Evolutionary conservation across 2,888 invertebrate genomes (phyloP), one percentile per base, ranked within the genome.

Genomic region (Platynereis dumerilii): DNA sequence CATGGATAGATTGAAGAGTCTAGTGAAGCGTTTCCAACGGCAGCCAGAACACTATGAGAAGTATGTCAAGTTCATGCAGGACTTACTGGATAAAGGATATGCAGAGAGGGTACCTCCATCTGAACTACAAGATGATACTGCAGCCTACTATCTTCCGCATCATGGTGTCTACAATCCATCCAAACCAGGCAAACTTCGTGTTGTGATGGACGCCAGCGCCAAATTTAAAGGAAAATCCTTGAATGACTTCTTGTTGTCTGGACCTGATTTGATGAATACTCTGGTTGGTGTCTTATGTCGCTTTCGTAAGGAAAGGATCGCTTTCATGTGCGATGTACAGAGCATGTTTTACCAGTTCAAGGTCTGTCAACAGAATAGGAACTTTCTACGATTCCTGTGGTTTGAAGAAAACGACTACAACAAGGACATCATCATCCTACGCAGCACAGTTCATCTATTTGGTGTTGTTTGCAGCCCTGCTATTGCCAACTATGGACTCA

Each of bases 241-340:
- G 15, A 67, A 71, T 54, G 64, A 67, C 42, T 15, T 69, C 24
- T 45, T 71, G 1, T 45, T 67, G 1, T 44, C 44, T 24, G 67
- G 69, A 3, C 68, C 67, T 12, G 67, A 69, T 26, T 12, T 69
- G 42, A 69, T 58, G 1, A 69, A 69, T 39, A 42, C 42, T 1
- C 53, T 71, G 2, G 26, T 62, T 10, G 63, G 68, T 24, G 65
- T 67, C 2, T 44, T 69, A 15, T 45, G 53, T 26, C 45, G 66
- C 26, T 71, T 68, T 29, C 26, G 66, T 3, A 3, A 69, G 22
- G 64, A 68, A 29, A 29, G 34, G 22, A 26, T 70, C 17, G 67
- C 70, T 12, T 20, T 69, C 22, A 55, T 62, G 22, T 66, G 67
- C n/a, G 69, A 70, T 48, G 58, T 72, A 17, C 66, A 70, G 48